Conservation (phyloP, 1,140 invertebrate species). For the Mactra quadrangularis region DNA sequence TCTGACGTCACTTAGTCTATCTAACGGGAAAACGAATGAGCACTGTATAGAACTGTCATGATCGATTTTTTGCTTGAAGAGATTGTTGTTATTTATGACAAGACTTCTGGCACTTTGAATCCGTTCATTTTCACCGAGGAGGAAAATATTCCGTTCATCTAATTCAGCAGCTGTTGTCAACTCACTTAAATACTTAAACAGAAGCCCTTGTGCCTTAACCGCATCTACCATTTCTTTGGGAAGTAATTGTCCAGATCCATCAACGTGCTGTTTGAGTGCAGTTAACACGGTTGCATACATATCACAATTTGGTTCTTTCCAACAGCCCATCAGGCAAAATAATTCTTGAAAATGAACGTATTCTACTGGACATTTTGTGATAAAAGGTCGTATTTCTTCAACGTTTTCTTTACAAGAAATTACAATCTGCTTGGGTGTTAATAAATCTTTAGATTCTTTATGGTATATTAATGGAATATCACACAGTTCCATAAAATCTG, state of each 20-base stretch:
- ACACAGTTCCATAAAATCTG: not conserved
- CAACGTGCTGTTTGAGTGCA: not conserved
- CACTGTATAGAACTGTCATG: not conserved
- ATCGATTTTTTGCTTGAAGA: not conserved
- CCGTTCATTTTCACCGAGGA: not conserved
- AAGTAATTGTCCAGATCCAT: not conserved
- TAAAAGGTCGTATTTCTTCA: slow-evolving; percentile 67
- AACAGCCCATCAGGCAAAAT: slow-evolving; percentile 70
- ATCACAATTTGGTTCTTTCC: slow-evolving; percentile 47
- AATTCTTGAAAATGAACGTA: slow-evolving; percentile 67
- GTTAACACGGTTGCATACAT: slow-evolving; percentile 66
- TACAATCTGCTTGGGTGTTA: slow-evolving; percentile 64
- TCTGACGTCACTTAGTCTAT: not conserved
- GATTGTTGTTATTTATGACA: not conserved
- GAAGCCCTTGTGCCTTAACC: not conserved
- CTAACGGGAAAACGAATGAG: not conserved
- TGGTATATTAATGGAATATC: slow-evolving; percentile 55
- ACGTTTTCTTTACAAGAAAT: slow-evolving; percentile 56
- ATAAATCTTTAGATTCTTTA: slow-evolving; percentile 54
- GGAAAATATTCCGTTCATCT: not conserved
- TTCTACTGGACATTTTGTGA: slow-evolving; percentile 66
- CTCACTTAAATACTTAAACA: slow-evolving; percentile 1
- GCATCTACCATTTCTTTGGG: not conserved
- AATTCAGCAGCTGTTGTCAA: not conserved
- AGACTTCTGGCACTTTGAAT: not conserved